Conservation (phyloP, 30 jellyfish, hydroid and myxozoan genomes). For the Hydra vulgaris region DNA sequence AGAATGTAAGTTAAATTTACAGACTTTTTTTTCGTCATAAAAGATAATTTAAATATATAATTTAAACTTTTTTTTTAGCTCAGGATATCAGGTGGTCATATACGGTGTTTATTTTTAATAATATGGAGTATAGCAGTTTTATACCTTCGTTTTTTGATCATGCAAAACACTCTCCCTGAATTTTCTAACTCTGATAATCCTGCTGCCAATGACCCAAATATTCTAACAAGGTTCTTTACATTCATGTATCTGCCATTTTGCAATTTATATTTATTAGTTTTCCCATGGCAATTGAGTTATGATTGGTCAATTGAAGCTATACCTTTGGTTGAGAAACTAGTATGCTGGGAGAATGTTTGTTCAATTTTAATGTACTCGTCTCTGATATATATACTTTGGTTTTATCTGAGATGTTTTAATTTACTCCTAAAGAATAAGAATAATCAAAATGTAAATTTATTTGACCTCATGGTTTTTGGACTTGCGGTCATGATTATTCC, state of each 20-base stretch:
- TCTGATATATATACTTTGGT: background rate
- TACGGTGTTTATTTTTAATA: constrained; percentile 6
- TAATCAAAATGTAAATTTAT: background rate
- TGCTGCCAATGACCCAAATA: constrained; percentile 50
- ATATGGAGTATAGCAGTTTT: constrained; percentile 16
- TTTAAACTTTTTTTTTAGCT: constrained; percentile 4
- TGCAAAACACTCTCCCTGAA: constrained; percentile 62
- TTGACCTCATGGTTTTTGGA: constrained; percentile 23
- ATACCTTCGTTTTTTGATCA: constrained; percentile 43
- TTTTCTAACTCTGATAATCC: constrained; percentile 80
- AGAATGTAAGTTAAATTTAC: constrained; percentile 19
- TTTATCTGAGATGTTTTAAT: background rate
- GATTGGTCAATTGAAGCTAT: constrained; percentile 91
- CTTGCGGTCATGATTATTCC: constrained; percentile 39
- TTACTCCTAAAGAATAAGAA: too few species aligned
- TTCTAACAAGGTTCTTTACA: constrained; percentile 46
- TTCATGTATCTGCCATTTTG: constrained; percentile 61
- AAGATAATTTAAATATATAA: too few species aligned
- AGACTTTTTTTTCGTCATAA: background rate
- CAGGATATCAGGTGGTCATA: constrained; percentile 9
- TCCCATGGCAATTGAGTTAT: constrained; percentile 85
- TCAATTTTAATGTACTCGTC: constrained; percentile 27
- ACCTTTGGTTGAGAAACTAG: constrained; percentile 41
- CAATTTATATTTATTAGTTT: constrained; percentile 53
- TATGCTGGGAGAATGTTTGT: constrained; percentile 31